These are phyloP conservation scores for Eira barbara DNA, from an alignment of 2,113 vertebrate species.

Conservation along the genomic window DNA sequence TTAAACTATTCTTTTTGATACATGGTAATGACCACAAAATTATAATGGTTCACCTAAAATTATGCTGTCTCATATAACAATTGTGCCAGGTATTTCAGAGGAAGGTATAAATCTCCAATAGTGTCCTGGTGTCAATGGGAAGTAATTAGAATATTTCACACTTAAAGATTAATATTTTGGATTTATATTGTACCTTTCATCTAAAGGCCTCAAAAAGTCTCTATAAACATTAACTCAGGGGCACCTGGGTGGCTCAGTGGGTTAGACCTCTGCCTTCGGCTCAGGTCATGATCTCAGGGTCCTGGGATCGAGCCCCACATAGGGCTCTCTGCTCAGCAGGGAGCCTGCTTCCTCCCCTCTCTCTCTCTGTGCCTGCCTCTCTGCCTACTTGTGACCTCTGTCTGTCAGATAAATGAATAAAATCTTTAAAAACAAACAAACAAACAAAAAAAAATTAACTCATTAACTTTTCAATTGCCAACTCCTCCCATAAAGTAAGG, in stretches of 20 bases:
- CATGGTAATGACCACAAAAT: constrained; percentile 55
- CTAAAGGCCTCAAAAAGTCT: constrained; percentile 43
- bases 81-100: constrained; percentile 45
- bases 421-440: too few relatives aligned
- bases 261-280: too few relatives aligned
- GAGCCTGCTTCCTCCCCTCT: too few relatives aligned
- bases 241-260: too few relatives aligned
- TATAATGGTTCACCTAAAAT: constrained; percentile 58
- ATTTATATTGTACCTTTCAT: constrained; percentile 60
- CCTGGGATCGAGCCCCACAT: too few relatives aligned
- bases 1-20: constrained; percentile 52
- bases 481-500: background rate
- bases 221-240: constrained; percentile 47
- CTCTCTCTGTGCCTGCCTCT: too few relatives aligned
- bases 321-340: too few relatives aligned
- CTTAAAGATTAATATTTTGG: constrained; percentile 64
- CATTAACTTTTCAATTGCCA: constrained; percentile 33
- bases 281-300: too few relatives aligned
- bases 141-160: constrained; percentile 67
- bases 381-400: too few relatives aligned
- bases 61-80: constrained; percentile 35
- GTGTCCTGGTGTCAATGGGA: constrained; percentile 33
- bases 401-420: too few relatives aligned
- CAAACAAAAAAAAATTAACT: too few relatives aligned
- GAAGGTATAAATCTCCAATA: constrained; percentile 60